phyloP scores from a whole-genome alignment of 2,888 invertebrate species.

The Itoplectis maculator region DNA sequence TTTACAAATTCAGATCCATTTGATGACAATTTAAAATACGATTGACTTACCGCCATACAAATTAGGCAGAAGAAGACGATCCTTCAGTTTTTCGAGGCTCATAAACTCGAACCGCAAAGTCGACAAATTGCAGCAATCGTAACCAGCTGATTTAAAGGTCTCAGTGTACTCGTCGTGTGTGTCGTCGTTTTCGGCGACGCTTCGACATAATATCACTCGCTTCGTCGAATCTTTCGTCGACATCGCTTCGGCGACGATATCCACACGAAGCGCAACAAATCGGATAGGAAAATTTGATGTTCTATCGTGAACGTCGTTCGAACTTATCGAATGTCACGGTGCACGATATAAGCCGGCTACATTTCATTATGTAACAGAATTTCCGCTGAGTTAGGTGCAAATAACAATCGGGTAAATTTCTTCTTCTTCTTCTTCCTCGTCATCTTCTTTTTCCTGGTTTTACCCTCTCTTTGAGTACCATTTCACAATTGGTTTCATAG shows the following conservation, averaged over 20 bases:
- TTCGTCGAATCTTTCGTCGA: constrained; percentile 26
- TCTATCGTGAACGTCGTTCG: constrained; percentile 1
- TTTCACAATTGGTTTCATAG: too few relatives aligned
- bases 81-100: constrained; percentile 74
- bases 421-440: too few relatives aligned
- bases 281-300: neutral
- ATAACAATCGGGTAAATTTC: too few relatives aligned
- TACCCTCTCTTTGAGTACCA: too few relatives aligned
- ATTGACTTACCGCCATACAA: constrained; percentile 77
- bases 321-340: neutral
- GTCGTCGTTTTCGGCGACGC: constrained; percentile 74
- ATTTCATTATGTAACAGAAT: too few relatives aligned
- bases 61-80: constrained; percentile 71
- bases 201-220: constrained; percentile 79
- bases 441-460: too few relatives aligned
- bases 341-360: neutral
- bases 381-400: too few relatives aligned
- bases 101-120: constrained; percentile 79
- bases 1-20: neutral
- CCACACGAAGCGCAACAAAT: neutral
- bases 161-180: constrained; percentile 75
- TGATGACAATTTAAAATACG: neutral
- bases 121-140: constrained; percentile 75
- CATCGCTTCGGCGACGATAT: constrained; percentile 37
- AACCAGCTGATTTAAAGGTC: constrained; percentile 76